Evolutionary conservation across 2,888 invertebrate species (phyloP).

Genomic region (Macropis europaea): DNA sequence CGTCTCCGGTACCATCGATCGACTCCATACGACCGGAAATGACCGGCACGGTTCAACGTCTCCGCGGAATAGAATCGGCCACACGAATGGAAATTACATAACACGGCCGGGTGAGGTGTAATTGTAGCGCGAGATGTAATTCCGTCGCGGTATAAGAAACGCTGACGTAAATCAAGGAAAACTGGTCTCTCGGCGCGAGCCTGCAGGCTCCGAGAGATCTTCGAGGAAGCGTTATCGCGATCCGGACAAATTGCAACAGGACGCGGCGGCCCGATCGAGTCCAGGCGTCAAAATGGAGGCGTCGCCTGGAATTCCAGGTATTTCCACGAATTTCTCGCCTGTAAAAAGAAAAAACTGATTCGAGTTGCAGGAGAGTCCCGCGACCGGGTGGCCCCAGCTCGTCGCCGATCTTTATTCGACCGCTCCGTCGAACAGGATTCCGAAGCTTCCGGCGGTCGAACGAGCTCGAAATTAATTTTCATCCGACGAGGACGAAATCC

Average conservation of each 20-base stretch:
- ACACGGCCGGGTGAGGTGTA: conserved; percentile 22
- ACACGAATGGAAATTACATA: conserved; percentile 40
- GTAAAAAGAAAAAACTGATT: conserved; percentile 4
- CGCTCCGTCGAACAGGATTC: conserved; percentile 44
- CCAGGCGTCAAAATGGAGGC: conserved; percentile 25
- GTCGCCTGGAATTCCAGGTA: conserved; percentile 21
- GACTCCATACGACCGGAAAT: conserved; percentile 54
- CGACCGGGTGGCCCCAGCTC: conserved; percentile 34
- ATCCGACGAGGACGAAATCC: conserved; percentile 3
- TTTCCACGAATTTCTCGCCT: conserved; percentile 30
- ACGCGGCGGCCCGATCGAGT: conserved; percentile 17
- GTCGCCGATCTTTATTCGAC: conserved; percentile 46
- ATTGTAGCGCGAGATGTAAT: conserved; percentile 15
- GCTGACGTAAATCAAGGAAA: conserved; percentile 23
- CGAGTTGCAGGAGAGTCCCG: conserved; percentile 17
- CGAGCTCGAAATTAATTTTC: conserved; percentile 41
- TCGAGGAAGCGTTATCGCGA: conserved; percentile 35
- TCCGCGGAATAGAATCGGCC: conserved; percentile 26
- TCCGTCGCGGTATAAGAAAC: conserved; percentile 10
- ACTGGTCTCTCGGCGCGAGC: conserved; percentile 5
- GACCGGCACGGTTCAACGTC: conserved; percentile 20
- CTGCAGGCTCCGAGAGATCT: neutral
- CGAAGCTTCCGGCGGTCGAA: conserved; percentile 49
- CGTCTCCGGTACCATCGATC: conserved; percentile 40
- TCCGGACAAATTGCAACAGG: conserved; percentile 45